Percentiles rank a stretch among this genome's conserved stretches.
Evolutionary conservation across 2,797 vertebrate species (phyloP).

Genomic region (Melanotaenia trifasciata): DNA sequence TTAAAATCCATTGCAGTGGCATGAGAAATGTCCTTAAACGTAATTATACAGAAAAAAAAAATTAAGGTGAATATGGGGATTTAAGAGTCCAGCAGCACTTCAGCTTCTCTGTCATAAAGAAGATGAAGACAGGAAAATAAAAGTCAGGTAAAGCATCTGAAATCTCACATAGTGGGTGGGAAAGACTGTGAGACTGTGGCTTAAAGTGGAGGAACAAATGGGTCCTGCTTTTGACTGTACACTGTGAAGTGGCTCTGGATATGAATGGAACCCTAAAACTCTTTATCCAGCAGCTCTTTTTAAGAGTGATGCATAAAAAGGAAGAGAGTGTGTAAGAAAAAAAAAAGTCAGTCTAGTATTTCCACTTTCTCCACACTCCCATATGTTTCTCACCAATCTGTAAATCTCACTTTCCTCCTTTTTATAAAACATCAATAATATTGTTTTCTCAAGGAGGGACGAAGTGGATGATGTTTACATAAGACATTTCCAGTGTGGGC

Average conservation of each 20-base stretch:
- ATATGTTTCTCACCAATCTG: slow-evolving; percentile 48
- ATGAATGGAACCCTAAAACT: not conserved
- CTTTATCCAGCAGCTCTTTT: not conserved
- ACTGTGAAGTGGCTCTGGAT: no score
- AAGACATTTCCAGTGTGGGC: slow-evolving; percentile 70
- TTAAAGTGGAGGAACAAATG: no score
- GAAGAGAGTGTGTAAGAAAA: not conserved
- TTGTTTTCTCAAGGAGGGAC: slow-evolving; percentile 57
- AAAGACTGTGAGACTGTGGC: no score
- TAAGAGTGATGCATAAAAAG: not conserved
- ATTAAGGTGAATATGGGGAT: not conserved
- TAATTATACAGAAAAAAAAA: not conserved
- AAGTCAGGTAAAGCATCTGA: no score
- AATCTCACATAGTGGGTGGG: no score
- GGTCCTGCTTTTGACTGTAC: no score
- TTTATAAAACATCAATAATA: slow-evolving; percentile 58
- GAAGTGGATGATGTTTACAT: slow-evolving; percentile 69
- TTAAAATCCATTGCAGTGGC: not conserved
- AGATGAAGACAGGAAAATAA: not conserved
- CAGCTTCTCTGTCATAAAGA: not conserved
- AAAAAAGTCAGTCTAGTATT: not conserved
- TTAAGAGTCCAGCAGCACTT: not conserved
- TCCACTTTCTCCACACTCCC: slow-evolving; percentile 8
- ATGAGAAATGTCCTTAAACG: not conserved
- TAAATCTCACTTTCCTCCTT: slow-evolving; percentile 53